Base-by-base conservation (phyloP, 2,113 vertebrate genomes). In the Siniperca chuatsi region DNA sequence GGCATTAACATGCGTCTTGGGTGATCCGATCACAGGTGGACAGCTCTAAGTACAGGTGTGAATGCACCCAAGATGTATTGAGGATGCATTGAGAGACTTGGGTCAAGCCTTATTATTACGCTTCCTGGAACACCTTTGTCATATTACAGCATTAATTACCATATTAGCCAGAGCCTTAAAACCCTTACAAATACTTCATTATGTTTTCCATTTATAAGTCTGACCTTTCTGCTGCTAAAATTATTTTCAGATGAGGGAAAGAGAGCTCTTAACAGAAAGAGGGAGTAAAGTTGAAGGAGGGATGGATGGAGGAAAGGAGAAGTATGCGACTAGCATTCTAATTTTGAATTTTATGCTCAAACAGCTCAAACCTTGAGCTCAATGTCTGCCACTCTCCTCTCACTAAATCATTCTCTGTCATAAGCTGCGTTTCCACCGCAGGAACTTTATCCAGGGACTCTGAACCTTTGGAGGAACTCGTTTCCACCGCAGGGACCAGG, bases 221-320 rank as follows among this genome's bases (percentile, higher is more conserved):
- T 90, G 90, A 90, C 87, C 84, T 90, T 85, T 90, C 50, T 58
- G 48, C 61, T 55, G 67, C 66, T 54, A 69, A 81, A 81, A 57
- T 80, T 48, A 42, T 86, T 87, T 89, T 78, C 52, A n/a, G n/a
- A 67, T 42, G 57, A 84, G 68, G 20, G 44, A 86, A 81, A 65
- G 48, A 78, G 65, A 60, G 50, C 16, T 50, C 67, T 79, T 73
- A 33, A 75, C n/a, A 77, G 75, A 75, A 60, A 72, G 37, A 79
- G 29, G 23, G 65, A 65, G 68, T 13, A 54, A 48, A 65, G 55
- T 81, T 76, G 69, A 69, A 42, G 48, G 60, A 61, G 37, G 73
- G 50, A 35, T 71, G 55, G 48, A 65, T 78, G 35, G 33, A 67
- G 29, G 40, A 78, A 42, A 71, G 58, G 42, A 75, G 54, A 69